Conservation (phyloP, 2,797 vertebrate genomes). For the Typhlichthys eigenmanni region DNA sequence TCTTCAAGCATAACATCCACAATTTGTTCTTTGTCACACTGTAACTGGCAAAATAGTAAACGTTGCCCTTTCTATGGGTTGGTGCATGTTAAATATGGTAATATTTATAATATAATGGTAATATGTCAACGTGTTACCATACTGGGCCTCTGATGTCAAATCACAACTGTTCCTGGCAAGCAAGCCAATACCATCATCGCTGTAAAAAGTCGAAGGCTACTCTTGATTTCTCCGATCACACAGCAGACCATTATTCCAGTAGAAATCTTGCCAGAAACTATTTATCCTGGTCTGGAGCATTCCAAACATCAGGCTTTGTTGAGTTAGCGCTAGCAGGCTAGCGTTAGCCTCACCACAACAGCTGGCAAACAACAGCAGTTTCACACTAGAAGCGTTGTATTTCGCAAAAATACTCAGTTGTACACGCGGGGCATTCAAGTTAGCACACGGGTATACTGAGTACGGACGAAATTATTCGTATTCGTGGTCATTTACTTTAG, state of each 20-base stretch:
- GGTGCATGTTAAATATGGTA: too few species aligned
- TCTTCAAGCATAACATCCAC: neutral
- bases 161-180: slow-evolving; percentile 40
- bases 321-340: slow-evolving; percentile 57
- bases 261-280: too few species aligned
- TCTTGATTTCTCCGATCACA: too few species aligned
- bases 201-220: too few species aligned
- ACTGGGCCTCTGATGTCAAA: slow-evolving; percentile 50
- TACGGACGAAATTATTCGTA: neutral
- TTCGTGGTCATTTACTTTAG: slow-evolving; percentile 11
- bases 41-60: neutral
- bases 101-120: neutral
- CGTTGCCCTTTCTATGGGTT: neutral
- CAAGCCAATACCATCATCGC: slow-evolving; percentile 10
- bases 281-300: too few species aligned
- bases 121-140: slow-evolving; percentile 15
- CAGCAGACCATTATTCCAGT: too few species aligned
- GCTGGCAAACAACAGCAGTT: slow-evolving; percentile 48
- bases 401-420: slow-evolving; percentile 23
- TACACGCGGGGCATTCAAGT: neutral
- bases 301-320: slow-evolving; percentile 17
- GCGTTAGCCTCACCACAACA: slow-evolving; percentile 50
- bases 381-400: neutral
- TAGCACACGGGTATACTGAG: neutral
- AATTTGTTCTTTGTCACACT: neutral